Percentiles rank a stretch among this genome's conserved stretches.
phyloP scores from a whole-genome alignment of 2,113 vertebrate genomes.

The Equus przewalskii region DNA sequence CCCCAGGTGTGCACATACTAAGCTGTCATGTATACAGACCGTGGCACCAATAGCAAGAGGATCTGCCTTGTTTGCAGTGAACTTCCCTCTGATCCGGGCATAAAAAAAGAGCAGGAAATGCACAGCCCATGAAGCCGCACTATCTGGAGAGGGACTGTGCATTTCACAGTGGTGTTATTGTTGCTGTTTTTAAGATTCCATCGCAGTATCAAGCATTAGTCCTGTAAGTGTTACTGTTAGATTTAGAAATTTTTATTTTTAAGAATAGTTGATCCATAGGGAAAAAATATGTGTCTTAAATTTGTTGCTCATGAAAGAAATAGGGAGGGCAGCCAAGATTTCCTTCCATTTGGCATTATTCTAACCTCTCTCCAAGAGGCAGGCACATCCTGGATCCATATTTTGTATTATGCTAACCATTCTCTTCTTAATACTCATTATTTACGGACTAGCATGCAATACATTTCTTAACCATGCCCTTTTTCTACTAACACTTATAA shows the following conservation, averaged over 20 bases:
- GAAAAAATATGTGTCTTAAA: slow-evolving; percentile 65
- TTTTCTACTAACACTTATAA: neutral
- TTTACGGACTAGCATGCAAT: neutral
- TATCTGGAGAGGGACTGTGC: neutral
- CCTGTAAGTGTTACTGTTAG: neutral
- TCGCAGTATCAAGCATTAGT: neutral
- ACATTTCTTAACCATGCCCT: neutral
- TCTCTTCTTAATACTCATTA: neutral
- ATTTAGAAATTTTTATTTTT: slow-evolving; percentile 43
- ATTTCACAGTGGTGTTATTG: neutral
- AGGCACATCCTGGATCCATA: neutral
- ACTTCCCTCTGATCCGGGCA: neutral
- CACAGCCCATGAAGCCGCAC: neutral
- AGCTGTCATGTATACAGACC: neutral
- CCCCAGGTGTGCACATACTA: neutral
- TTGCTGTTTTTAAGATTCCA: neutral
- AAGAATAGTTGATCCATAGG: slow-evolving; percentile 43
- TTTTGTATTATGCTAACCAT: slow-evolving; percentile 35
- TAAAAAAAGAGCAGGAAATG: neutral
- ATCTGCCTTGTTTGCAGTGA: neutral
- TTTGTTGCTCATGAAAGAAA: slow-evolving; percentile 66
- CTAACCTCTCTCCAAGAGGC: slow-evolving; percentile 12
- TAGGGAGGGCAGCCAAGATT: neutral
- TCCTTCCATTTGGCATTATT: slow-evolving; percentile 49
- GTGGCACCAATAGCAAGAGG: neutral